Percentiles rank a stretch among this genome's conserved stretches.
Evolutionary conservation across 2,888 invertebrate species (phyloP).

Genomic region (Argyra leucocephala): DNA sequence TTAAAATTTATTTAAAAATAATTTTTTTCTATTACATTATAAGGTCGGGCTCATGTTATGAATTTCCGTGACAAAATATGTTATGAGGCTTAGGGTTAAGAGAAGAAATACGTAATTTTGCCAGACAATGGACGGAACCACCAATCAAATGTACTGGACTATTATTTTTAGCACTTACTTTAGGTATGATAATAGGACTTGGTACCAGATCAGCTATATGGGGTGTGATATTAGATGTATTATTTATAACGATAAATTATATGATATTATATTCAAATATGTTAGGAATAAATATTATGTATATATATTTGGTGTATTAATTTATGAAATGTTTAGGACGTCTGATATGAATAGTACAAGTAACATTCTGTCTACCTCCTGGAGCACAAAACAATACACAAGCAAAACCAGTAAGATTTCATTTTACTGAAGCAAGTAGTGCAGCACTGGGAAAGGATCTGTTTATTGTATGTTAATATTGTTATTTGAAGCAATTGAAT

Average conservation of each 20-base stretch:
- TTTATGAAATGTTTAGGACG: slow-evolving; percentile 69
- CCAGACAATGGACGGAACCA: slow-evolving; percentile 81
- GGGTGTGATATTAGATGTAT: slow-evolving; percentile 50
- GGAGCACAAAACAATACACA: slow-evolving; percentile 53
- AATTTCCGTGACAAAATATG: slow-evolving; percentile 87
- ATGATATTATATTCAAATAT: slow-evolving; percentile 35
- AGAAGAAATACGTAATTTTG: slow-evolving; percentile 96
- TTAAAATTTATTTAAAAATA: no score
- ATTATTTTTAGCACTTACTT: slow-evolving; percentile 59
- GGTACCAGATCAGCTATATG: slow-evolving; percentile 54
- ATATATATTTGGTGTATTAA: slow-evolving; percentile 80
- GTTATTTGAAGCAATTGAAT: slow-evolving; percentile 84
- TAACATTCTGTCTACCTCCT: slow-evolving; percentile 89
- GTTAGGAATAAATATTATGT: slow-evolving; percentile 60
- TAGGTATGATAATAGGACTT: slow-evolving; percentile 56
- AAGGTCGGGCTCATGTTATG: no score
- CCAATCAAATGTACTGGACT: slow-evolving; percentile 75
- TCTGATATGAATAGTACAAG: slow-evolving; percentile 71
- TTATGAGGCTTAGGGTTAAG: no score
- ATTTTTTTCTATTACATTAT: no score
- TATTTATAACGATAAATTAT: slow-evolving; percentile 35
- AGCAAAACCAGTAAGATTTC: slow-evolving; percentile 61
- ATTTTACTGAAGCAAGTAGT: slow-evolving; percentile 88
- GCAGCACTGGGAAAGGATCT: slow-evolving; percentile 74
- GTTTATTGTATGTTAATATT: slow-evolving; percentile 93